These are phyloP conservation scores for Mohoua ochrocephala DNA, from an alignment of 2,113 vertebrate species.

Conservation along the genomic window DNA sequence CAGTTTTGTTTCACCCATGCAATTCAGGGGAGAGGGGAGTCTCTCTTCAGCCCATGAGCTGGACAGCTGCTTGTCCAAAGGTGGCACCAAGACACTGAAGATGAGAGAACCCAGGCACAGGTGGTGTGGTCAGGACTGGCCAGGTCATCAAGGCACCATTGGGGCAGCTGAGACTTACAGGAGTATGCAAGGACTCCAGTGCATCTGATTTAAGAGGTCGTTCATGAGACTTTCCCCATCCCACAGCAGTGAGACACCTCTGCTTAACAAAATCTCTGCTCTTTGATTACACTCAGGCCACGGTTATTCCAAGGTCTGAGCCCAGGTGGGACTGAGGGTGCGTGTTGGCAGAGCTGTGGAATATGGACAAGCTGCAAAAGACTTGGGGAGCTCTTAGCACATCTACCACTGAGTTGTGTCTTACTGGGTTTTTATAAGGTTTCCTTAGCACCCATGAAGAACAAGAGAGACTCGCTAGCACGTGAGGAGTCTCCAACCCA, in stretches of 20 bases:
- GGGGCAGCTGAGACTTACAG: not conserved
- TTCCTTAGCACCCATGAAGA: not conserved
- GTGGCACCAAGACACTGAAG: not conserved
- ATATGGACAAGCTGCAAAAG: not conserved
- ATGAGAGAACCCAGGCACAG: not conserved
- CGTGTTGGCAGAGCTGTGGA: not conserved
- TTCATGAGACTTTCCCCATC: not conserved
- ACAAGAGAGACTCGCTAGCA: not conserved
- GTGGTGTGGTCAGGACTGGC: not conserved
- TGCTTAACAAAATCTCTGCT: not conserved
- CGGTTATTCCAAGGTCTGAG: not conserved
- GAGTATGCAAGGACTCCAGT: not conserved
- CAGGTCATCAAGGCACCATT: fast-evolving
- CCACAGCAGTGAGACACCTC: not conserved
- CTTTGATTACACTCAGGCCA: not conserved
- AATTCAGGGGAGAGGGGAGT: not conserved
- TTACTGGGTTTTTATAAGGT: not conserved
- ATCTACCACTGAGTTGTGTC: not conserved
- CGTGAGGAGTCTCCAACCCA: not conserved
- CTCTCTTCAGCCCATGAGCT: not conserved
- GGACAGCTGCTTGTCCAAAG: not conserved
- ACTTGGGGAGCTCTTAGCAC: not conserved
- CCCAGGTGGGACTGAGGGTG: not conserved
- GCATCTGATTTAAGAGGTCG: not conserved
- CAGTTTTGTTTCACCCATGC: not conserved